Evolutionary conservation across 2,888 invertebrate species (phyloP).

Genomic region (Ophion slaviceki): DNA sequence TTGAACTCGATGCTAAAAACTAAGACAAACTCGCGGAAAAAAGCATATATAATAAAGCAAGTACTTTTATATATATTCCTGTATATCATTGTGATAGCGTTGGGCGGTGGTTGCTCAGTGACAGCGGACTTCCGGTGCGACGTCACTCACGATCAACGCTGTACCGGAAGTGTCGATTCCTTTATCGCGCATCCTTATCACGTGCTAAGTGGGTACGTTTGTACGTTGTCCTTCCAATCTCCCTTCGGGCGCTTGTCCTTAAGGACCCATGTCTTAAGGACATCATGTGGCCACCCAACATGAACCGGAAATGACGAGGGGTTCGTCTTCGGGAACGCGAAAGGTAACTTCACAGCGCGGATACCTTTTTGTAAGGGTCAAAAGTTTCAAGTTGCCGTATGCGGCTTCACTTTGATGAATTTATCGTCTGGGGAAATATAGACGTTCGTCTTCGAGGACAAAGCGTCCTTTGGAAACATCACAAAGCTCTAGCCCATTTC

Average conservation of each 20-base stretch:
- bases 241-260: background rate
- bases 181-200: background rate
- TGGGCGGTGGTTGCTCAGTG: background rate
- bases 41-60: conserved; percentile 14
- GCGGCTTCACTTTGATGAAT: conserved; percentile 35
- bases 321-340: background rate
- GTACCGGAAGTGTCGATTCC: conserved; percentile 9
- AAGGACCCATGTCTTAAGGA: too few relatives aligned
- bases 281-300: background rate
- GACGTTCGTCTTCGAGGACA: conserved; percentile 24
- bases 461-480: conserved; percentile 12
- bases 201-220: background rate
- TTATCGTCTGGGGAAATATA: conserved; percentile 46
- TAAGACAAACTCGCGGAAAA: background rate
- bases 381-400: conserved; percentile 39
- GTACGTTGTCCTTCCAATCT: background rate
- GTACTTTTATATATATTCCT: conserved; percentile 45
- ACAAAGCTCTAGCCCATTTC: conserved; percentile 1
- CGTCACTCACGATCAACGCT: background rate
- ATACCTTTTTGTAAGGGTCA: background rate
- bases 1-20: background rate
- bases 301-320: background rate
- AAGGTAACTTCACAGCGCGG: conserved; percentile 8
- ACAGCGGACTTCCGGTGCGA: background rate
- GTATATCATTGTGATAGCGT: conserved; percentile 43